These are phyloP conservation scores for Penaeus chinensis DNA, from an alignment of 1,140 invertebrate species.

Conservation along the genomic window DNA sequence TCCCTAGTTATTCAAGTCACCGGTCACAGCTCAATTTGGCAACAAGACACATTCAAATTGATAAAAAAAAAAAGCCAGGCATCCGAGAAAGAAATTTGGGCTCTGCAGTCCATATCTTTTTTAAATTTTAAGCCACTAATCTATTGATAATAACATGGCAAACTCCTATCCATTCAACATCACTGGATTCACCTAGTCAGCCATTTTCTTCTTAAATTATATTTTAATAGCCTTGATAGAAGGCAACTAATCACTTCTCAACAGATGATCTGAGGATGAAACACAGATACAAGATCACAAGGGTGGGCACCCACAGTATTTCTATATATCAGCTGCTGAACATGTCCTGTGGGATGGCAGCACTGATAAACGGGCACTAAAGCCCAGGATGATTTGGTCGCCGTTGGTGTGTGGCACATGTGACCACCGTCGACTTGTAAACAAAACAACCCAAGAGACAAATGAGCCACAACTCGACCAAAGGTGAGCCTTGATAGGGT, in stretches of 20 bases:
- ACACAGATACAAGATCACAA: conserved; percentile 55
- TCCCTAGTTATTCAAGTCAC: conserved; percentile 45
- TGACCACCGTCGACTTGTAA: conserved; percentile 46
- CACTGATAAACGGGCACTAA: conserved; percentile 33
- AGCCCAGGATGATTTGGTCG: conserved; percentile 10
- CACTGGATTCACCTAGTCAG: conserved; percentile 44
- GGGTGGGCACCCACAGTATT: conserved; percentile 50
- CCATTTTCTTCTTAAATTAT: conserved; percentile 45
- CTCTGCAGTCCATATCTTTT: conserved; percentile 43
- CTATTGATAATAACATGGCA: conserved; percentile 59
- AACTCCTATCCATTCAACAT: conserved; percentile 48
- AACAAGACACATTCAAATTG: conserved; percentile 47
- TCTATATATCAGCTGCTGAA: conserved; percentile 39
- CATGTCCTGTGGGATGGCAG: conserved; percentile 45
- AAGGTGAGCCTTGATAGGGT: conserved; percentile 29
- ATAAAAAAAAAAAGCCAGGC: conserved; percentile 46
- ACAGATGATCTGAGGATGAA: conserved; percentile 53
- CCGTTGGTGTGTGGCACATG: conserved; percentile 29
- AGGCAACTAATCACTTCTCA: conserved; percentile 41
- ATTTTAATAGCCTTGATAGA: conserved; percentile 48
- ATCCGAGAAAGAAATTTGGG: conserved; percentile 47
- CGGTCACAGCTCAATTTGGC: conserved; percentile 54
- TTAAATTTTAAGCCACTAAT: conserved; percentile 54
- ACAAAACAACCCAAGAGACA: conserved; percentile 37
- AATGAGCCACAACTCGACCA: conserved; percentile 30